Base-by-base conservation (phyloP, 2,113 vertebrate species). In the Ictidomys tridecemlineatus region DNA sequence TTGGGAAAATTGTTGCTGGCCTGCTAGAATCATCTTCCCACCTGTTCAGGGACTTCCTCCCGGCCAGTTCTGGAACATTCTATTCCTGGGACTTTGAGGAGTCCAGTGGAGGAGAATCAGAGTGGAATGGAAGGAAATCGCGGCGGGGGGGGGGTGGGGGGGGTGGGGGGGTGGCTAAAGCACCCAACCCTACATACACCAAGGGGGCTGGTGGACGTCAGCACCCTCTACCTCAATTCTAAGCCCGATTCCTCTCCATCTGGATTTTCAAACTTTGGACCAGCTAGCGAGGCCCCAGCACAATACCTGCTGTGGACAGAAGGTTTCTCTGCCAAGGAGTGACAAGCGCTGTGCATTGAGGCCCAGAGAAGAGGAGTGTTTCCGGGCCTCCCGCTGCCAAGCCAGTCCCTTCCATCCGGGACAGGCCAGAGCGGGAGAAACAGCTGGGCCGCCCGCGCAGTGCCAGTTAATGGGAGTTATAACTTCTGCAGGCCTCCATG, bases 381-480 rank as follows among this genome's bases (percentile, higher is more conserved):
- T 82, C 93, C 87, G 10, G 74, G 69, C 93, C 88, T 94, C 74
- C 74, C 69, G 61, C 92, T 76, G 9, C 94, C 87, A 89, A 95
- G 53, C 87, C 42, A 3, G 0, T 63, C 91, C 56, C 34, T 88
- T 93, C 76, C 24, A 32, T 94, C 96, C 53, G 18, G 80, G 94
- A 86, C 90, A 95, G 89, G 95, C 61, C 92, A 85, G 84, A 34
- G 86, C 63, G 70, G 39, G 80, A 97, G 95, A 97, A 97, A 95
- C 97, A 87, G 90, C 96, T 80, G 96, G 97, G 98, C 98, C 26
- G 98, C 98, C 97, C 98, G 96, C 92, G 79, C 90, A 91, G 91
- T 94, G 97, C 96, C 97, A 97, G 98, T 96, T 98, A 96, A 98
- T 97, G 91, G 98, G 58, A 92, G 96, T 86, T 98, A 96, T 92